Conservation (phyloP, 2,888 invertebrate species). For the Cosmia pyralina region DNA sequence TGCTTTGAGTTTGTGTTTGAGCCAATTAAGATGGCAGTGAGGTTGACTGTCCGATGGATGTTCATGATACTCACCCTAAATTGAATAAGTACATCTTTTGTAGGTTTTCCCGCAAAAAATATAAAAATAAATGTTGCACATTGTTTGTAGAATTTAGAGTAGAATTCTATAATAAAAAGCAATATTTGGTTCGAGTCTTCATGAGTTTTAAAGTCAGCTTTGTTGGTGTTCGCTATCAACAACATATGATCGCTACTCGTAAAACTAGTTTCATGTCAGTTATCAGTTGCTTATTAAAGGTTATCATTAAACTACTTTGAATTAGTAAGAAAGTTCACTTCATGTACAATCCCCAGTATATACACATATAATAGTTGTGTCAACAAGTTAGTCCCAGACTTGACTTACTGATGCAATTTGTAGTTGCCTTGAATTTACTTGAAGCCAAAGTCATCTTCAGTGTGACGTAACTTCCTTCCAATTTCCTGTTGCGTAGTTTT, state of each 20-base stretch:
- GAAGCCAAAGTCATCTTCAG: neutral
- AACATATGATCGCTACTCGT: neutral
- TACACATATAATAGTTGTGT: no score
- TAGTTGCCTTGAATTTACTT: constrained; percentile 9
- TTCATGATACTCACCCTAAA: no score
- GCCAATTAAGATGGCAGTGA: no score
- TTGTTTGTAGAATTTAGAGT: neutral
- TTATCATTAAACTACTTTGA: constrained; percentile 23
- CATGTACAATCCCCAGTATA: neutral
- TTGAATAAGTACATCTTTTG: no score
- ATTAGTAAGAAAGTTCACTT: constrained; percentile 10
- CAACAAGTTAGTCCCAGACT: neutral
- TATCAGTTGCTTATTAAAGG: constrained; percentile 1
- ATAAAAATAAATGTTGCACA: no score
- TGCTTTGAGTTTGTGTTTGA: no score
- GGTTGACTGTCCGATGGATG: no score
- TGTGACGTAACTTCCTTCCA: neutral
- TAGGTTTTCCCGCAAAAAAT: no score
- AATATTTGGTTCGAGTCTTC: neutral
- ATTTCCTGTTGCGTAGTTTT: constrained; percentile 28
- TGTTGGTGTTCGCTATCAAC: neutral
- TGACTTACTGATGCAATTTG: constrained; percentile 38
- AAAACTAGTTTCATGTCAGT: constrained; percentile 5
- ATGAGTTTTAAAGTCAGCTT: neutral
- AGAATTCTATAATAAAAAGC: neutral